Evolutionary conservation across 2,888 invertebrate species (phyloP), one percentile per base, ranked within the genome.

Genomic region (Ophion ellenae): DNA sequence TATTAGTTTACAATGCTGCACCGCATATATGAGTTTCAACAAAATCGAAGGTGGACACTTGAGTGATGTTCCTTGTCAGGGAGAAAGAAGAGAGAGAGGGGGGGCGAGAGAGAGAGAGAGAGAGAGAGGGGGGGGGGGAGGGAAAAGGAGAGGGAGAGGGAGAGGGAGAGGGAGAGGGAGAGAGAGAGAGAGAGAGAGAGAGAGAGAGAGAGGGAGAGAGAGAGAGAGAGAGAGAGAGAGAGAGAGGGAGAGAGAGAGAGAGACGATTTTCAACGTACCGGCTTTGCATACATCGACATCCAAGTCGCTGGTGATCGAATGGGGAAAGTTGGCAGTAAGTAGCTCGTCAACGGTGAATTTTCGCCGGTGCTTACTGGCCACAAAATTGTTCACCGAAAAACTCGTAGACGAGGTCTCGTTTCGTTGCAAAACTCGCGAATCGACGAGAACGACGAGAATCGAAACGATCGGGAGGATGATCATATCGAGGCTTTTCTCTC

Each of bases 281-380:
- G 97, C 97, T 95, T 98, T 98, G 94, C 98, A 98, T 81, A 98
- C 97, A 94, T 98, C 98, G 95, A 97, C 95, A 93, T 98, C 97
- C 88, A 97, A 94, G 93, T 98, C 98, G 87, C 95, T 95, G 67
- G 97, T 97, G 84, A 96, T 95, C 92, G 96, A 96, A 86, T 95
- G 95, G 69, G 96, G 96, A 91, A 97, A 97, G 88, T 95, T 95
- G 80, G 94, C 95, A 79, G 94, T 95, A 91, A 97, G 93, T 88
- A 97, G 94, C 91, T 97, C 96, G 40, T 97, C 96, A 91, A 96
- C 95, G 78, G 96, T 96, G 92, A 95, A 97, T 90, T 94, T 95
- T 85, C 83, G 89, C 45, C 88, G 90, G 45, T 88, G 84, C 69
- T 85, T 90, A 6, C 40, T 66, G 36, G 20, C 76, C 45, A 45